Evolutionary conservation across 2,797 vertebrate genomes (phyloP).

Genomic region (Rhadinocentrus ornatus): DNA sequence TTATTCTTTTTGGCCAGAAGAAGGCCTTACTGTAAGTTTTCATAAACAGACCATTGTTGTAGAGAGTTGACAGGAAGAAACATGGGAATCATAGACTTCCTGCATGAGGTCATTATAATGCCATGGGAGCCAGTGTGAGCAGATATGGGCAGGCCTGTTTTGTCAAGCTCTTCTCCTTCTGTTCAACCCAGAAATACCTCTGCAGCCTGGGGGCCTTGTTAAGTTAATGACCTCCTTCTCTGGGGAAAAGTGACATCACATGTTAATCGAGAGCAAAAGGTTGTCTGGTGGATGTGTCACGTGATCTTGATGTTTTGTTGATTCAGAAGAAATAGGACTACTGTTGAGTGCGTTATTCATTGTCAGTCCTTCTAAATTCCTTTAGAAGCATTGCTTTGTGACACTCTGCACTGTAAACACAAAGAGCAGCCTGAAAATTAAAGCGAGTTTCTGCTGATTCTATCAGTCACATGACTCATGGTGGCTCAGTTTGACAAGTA

Average conservation of each 20-base stretch:
- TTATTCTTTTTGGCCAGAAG: slow-evolving; percentile 30
- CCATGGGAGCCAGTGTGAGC: slow-evolving; percentile 70
- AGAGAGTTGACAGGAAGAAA: slow-evolving; percentile 79
- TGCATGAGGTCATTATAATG: slow-evolving; percentile 82
- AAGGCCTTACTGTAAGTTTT: slow-evolving; percentile 58
- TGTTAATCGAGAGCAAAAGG: slow-evolving; percentile 67
- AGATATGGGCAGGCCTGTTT: slow-evolving; percentile 79
- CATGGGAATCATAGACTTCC: slow-evolving; percentile 82
- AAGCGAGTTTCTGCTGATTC: slow-evolving; percentile 13
- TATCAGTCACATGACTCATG: slow-evolving; percentile 31
- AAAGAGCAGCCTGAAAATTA: slow-evolving; percentile 21
- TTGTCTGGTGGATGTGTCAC: slow-evolving; percentile 57
- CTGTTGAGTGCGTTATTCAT: slow-evolving; percentile 22
- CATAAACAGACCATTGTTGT: slow-evolving; percentile 82
- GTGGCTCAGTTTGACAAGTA: slow-evolving; percentile 27
- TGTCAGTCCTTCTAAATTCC: slow-evolving; percentile 9
- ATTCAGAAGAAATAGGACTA: slow-evolving; percentile 25
- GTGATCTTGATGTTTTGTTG: slow-evolving; percentile 54
- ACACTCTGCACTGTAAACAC: slow-evolving; percentile 18
- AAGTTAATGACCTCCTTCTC: slow-evolving; percentile 74
- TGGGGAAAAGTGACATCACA: slow-evolving; percentile 76
- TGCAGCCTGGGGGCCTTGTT: slow-evolving; percentile 66
- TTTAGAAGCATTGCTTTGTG: slow-evolving; percentile 30
- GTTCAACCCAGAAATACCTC: slow-evolving; percentile 77
- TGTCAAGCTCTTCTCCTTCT: slow-evolving; percentile 78